Conservation (phyloP, 2,888 invertebrate species). For the Drosophila mimetica region DNA sequence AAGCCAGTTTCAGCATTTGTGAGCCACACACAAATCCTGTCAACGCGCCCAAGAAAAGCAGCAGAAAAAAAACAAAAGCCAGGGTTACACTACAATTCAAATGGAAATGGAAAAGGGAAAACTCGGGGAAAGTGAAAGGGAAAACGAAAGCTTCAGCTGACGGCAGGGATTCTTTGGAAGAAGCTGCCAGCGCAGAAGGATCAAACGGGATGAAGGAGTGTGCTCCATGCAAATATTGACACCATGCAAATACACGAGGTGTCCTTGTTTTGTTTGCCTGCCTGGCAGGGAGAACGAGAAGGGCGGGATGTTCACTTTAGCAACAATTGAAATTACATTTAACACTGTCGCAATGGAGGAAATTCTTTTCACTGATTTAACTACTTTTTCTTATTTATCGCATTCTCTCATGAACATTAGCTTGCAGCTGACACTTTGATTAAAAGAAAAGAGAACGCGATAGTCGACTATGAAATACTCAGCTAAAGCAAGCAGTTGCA, state of each 20-base stretch:
- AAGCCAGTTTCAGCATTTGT: constrained; percentile 1
- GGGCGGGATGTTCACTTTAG: constrained; percentile 19
- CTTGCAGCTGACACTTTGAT: neutral
- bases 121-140: constrained; percentile 18
- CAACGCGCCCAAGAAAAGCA: neutral
- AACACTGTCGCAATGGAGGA: neutral
- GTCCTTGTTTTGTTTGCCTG: constrained; percentile 17
- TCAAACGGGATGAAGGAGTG: constrained; percentile 41
- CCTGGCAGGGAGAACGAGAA: neutral
- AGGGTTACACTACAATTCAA: constrained; percentile 42
- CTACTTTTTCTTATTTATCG: constrained; percentile 17
- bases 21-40: neutral
- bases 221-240: constrained; percentile 61
- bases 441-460: no score
- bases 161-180: constrained; percentile 2
- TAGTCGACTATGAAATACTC: no score
- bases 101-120: constrained; percentile 35
- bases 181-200: constrained; percentile 15
- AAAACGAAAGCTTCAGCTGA: constrained; percentile 6
- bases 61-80: no score
- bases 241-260: constrained; percentile 30
- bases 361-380: no score
- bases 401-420: neutral
- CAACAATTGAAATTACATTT: constrained; percentile 51
- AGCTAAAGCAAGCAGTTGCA: no score